Evolutionary conservation across 2,888 invertebrate genomes (phyloP), one percentile per base, ranked within the genome.

Genomic region (Choreutis nemorana): DNA sequence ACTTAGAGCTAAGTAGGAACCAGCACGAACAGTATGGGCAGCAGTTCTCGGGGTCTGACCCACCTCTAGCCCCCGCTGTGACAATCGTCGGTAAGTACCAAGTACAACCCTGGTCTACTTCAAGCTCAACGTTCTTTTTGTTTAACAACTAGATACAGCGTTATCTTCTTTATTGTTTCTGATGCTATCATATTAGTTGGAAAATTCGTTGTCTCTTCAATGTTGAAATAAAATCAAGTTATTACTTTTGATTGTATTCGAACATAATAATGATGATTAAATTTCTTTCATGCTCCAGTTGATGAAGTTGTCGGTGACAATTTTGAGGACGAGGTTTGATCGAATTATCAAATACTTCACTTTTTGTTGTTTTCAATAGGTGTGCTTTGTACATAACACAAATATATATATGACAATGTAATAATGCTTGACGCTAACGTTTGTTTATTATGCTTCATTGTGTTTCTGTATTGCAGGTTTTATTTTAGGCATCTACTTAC

Each of bases 1-100:
- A 86, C 42, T 83, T 91, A 73, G 87, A 85, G 60, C 78, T 91
- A 40, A 84, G 83, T 43, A 83, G 82, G 54, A 83, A 84, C 54
- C 89, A 89, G 56, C 87, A 87, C 29, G 79, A 86, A 41, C 88
- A 88, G 40, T 91, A 91, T 50, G 89, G 85, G 28, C 79, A 82
- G 29, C 91, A 91, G 63, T 90, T 89, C 53, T 45, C 39, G 13
- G 56, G 58, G 3, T 34, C 39, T 23, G 26, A 32, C 13, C 28
- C 39, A 14, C 40, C 44, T 14, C 40, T 52, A 4, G 46, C 60
- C 1, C 62, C 70, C 11, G 46, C 62, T 0, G 68, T 77, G 36
- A 71, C 70, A 34, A 77, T 78, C 9, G 75, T 81, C 18, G 78
- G 77, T 71, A 64, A 77, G 73, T 68, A 23, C n/a, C n/a, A n/a